Percentiles rank a stretch among this genome's conserved stretches.
Conservation (phyloP, 1,140 invertebrate species). For the Mizuhopecten yessoensis region DNA sequence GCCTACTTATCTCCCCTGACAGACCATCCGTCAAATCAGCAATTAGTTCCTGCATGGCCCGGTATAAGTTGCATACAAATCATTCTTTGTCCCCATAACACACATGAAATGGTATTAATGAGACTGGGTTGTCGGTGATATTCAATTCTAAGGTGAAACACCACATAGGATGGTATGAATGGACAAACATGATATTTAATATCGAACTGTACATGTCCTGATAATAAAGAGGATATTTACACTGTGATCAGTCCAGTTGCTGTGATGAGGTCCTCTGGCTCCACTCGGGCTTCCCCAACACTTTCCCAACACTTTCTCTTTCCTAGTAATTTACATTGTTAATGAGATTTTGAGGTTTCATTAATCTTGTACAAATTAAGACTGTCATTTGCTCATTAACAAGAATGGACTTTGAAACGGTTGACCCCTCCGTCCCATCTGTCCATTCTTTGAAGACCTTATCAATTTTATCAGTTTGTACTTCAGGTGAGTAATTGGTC, state of each 20-base stretch:
- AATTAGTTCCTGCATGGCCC: not conserved
- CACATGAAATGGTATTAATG: not conserved
- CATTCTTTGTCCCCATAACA: not conserved
- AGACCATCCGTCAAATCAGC: not conserved
- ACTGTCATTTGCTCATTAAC: not conserved
- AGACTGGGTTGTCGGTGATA: not conserved
- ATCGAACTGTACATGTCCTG: not conserved
- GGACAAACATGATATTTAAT: not conserved
- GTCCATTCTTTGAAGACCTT: not conserved
- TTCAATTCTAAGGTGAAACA: not conserved
- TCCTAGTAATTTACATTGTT: slow-evolving; percentile 15
- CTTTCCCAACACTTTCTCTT: not conserved
- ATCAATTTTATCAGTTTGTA: not conserved
- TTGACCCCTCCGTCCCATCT: not conserved
- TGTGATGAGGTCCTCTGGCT: not conserved
- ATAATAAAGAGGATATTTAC: not conserved
- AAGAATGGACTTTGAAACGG: not conserved
- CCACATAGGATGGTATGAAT: too few species aligned
- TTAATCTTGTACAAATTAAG: not conserved
- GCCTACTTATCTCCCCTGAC: not conserved
- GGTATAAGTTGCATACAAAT: too few species aligned
- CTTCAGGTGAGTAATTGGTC: not conserved
- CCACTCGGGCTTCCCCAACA: not conserved
- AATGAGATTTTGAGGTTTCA: slow-evolving; percentile 12
- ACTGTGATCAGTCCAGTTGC: not conserved